These are phyloP conservation scores for Oxytorus armatus DNA, from an alignment of 2,888 invertebrate species.

Conservation along the genomic window DNA sequence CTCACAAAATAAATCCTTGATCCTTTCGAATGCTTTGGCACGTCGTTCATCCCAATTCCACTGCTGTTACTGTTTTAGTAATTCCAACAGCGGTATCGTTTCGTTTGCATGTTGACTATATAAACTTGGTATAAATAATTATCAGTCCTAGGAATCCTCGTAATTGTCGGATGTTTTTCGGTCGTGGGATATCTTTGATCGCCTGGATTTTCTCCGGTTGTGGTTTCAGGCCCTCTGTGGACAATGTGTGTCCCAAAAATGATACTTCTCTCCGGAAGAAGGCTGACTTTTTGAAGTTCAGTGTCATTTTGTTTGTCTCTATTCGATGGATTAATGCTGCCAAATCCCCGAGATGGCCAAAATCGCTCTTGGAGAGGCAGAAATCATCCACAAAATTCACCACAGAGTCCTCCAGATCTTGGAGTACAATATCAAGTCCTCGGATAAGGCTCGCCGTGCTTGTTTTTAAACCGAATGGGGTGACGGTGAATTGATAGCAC, in stretches of 20 bases:
- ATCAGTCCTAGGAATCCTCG: conserved; percentile 13
- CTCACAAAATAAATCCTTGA: neutral
- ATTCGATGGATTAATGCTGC: neutral
- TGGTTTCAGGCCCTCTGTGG: neutral
- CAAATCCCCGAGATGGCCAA: conserved; percentile 3
- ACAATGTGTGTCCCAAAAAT: conserved; percentile 6
- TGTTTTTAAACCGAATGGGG: too few species aligned
- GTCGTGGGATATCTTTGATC: neutral
- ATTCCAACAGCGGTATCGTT: neutral
- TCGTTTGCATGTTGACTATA: conserved; percentile 6
- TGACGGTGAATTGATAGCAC: conserved; percentile 18
- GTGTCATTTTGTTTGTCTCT: neutral
- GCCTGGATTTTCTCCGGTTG: conserved; percentile 9
- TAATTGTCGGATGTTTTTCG: conserved; percentile 13
- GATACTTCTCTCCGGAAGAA: conserved; percentile 9
- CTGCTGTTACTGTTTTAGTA: neutral
- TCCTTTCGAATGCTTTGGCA: neutral
- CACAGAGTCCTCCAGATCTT: neutral
- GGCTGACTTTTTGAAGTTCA: conserved; percentile 7
- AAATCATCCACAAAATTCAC: conserved; percentile 20
- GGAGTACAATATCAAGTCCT: neutral
- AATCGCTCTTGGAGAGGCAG: neutral
- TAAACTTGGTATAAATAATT: neutral
- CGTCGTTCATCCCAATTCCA: neutral
- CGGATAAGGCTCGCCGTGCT: neutral